phyloP scores from a whole-genome alignment of 1,140 invertebrate species.

The Lysiphlebus fabarum region DNA sequence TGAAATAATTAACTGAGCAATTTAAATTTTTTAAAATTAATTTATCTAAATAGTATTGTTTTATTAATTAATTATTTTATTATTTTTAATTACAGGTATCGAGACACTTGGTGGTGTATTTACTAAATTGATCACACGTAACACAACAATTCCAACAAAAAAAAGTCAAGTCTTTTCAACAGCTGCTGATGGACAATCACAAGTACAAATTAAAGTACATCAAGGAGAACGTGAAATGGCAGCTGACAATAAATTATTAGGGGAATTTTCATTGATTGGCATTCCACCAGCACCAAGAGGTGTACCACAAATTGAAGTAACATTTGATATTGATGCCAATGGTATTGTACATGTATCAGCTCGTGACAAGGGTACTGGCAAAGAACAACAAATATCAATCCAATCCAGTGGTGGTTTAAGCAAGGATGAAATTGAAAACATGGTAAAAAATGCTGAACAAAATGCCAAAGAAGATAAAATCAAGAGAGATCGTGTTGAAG shows the following conservation, averaged over 20 bases:
- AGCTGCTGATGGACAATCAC: slow-evolving; percentile 91
- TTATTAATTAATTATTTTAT: not conserved
- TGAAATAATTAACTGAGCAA: not conserved
- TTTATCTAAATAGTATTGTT: too few species aligned
- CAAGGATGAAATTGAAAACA: slow-evolving; percentile 99
- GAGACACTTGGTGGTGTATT: slow-evolving; percentile 97
- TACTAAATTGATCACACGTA: slow-evolving; percentile 89
- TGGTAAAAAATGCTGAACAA: slow-evolving; percentile 97
- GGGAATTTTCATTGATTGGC: slow-evolving; percentile 91
- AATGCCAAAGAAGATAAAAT: slow-evolving; percentile 90
- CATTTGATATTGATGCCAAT: slow-evolving; percentile 99
- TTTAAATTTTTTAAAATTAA: too few species aligned
- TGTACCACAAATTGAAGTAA: slow-evolving; percentile 95
- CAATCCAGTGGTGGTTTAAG: slow-evolving; percentile 97
- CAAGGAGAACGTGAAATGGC: slow-evolving; percentile 99
- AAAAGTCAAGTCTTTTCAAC: slow-evolving; percentile 98
- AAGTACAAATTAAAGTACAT: slow-evolving; percentile 93
- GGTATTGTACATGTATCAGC: slow-evolving; percentile 99
- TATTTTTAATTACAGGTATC: slow-evolving; percentile 58
- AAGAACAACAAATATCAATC: slow-evolving; percentile 95
- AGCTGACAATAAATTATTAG: slow-evolving; percentile 86
- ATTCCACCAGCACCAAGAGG: slow-evolving; percentile 92
- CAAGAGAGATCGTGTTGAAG: slow-evolving; percentile 92
- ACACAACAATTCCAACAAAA: slow-evolving; percentile 97
- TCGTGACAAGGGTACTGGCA: slow-evolving; percentile 96